A percentile compares a stretch with the other conserved stretches of the same genome.
These are phyloP conservation scores for Diploptera punctata DNA, from an alignment of 2,888 invertebrate genomes.

Conservation along the genomic window DNA sequence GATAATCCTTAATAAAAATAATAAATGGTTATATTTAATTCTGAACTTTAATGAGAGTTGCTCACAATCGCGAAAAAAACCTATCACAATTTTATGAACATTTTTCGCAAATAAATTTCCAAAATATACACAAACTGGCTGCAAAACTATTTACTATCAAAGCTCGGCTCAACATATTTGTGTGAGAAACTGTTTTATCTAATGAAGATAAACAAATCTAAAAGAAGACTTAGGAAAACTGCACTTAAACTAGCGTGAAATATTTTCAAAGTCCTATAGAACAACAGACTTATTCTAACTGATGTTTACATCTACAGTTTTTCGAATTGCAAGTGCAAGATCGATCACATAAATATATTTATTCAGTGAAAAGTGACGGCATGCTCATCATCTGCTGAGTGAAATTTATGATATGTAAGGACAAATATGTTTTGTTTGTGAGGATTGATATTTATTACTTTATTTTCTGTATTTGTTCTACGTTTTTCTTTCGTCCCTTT, in stretches of 20 bases:
- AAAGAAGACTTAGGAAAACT: no score
- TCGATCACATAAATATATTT: background rate
- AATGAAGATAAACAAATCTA: no score
- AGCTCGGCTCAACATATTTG: background rate
- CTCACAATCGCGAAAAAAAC: no score
- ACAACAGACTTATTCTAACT: background rate
- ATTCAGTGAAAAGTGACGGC: background rate
- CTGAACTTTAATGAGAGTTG: no score
- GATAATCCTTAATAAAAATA: no score
- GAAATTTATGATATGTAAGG: no score
- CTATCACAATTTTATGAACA: background rate
- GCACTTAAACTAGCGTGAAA: no score
- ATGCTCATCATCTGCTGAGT: no score
- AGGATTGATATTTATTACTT: conserved; percentile 2
- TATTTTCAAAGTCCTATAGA: no score
- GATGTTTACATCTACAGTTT: background rate
- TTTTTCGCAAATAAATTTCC: background rate
- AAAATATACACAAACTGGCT: background rate
- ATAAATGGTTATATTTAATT: no score
- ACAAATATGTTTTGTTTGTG: conserved; percentile 11
- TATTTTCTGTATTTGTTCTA: background rate
- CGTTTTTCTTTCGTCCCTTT: no score
- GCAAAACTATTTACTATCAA: background rate
- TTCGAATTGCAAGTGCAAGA: background rate
- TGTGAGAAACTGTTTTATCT: no score